phyloP scores from a whole-genome alignment of 2,113 vertebrate genomes.

The Podilymbus podiceps region DNA sequence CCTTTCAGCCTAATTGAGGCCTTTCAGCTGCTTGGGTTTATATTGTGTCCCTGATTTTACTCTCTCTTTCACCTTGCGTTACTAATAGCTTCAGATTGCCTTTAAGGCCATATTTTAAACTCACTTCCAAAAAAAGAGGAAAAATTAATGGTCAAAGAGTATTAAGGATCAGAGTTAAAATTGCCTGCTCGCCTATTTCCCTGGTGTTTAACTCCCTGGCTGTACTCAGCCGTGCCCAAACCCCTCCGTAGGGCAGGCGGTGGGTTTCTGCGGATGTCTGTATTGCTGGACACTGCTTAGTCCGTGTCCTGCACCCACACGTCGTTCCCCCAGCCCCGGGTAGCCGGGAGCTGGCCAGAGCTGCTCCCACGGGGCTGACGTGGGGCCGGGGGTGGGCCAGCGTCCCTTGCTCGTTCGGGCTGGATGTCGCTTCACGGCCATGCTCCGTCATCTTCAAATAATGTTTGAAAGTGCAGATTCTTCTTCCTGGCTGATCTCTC shows the following conservation, averaged over 20 bases:
- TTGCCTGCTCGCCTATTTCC: neutral
- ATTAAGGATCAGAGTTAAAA: slow-evolving; percentile 6
- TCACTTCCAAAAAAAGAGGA: neutral
- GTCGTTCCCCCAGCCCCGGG: neutral
- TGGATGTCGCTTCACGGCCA: fast-evolving
- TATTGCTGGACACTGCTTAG: fast-evolving
- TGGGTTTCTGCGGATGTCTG: neutral
- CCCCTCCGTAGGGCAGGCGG: fast-evolving
- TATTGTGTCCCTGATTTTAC: slow-evolving; percentile 53
- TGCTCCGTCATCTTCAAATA: fast-evolving
- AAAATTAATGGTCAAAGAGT: neutral
- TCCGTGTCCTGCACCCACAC: fast-evolving
- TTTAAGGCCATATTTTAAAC: slow-evolving; percentile 29
- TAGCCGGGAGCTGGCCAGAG: neutral
- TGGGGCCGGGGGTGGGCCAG: fast-evolving
- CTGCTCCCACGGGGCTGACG: fast-evolving
- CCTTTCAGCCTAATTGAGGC: slow-evolving; percentile 81
- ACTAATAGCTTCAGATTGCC: slow-evolving; percentile 64
- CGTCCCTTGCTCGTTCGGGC: fast-evolving
- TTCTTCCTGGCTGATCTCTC: neutral
- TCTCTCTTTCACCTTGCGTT: slow-evolving; percentile 67
- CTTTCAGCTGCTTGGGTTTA: slow-evolving; percentile 72
- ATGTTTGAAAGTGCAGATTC: neutral
- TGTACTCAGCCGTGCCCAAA: neutral
- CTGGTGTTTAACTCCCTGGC: slow-evolving; percentile 19